A percentile compares a stretch with the other conserved stretches of the same genome.
phyloP scores from a whole-genome alignment of 64 coral and sea anemone species.

The Pocillopora damicornis region DNA sequence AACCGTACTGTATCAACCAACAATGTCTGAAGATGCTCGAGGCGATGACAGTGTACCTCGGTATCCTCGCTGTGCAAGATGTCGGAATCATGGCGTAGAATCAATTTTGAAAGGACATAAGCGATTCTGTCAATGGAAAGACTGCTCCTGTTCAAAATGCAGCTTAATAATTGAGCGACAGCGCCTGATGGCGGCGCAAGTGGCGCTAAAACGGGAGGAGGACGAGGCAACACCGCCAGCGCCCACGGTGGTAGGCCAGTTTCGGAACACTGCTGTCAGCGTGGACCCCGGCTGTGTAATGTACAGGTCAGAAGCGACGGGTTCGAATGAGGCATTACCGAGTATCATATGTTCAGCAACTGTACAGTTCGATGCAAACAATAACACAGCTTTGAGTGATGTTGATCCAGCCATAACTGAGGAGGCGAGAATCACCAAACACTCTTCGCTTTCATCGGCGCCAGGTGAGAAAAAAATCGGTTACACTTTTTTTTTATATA shows the following conservation, averaged over 20 bases:
- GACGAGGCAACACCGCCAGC: constrained; percentile 39
- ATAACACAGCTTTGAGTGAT: not conserved
- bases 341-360: not conserved
- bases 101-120: constrained; percentile 95
- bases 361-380: constrained; percentile 12
- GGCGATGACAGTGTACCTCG: constrained; percentile 69
- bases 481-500: not conserved
- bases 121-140: constrained; percentile 91
- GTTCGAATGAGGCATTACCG: not conserved
- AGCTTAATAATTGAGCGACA: constrained; percentile 96
- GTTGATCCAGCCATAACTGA: not conserved
- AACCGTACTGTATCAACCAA: not conserved
- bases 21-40: constrained; percentile 46
- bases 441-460: not conserved
- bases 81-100: constrained; percentile 84
- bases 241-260: not conserved
- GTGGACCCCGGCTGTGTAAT: constrained; percentile 30
- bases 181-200: constrained; percentile 93
- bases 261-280: not conserved
- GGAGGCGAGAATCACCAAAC: not conserved
- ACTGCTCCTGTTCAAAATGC: constrained; percentile 88
- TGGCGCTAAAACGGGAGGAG: constrained; percentile 87
- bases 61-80: constrained; percentile 86
- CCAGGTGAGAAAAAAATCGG: not conserved
- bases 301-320: not conserved